Percentiles rank a stretch among this genome's conserved stretches.
Evolutionary conservation across 2,113 vertebrate genomes (phyloP).

Genomic region (Pycnonotus jocosus): DNA sequence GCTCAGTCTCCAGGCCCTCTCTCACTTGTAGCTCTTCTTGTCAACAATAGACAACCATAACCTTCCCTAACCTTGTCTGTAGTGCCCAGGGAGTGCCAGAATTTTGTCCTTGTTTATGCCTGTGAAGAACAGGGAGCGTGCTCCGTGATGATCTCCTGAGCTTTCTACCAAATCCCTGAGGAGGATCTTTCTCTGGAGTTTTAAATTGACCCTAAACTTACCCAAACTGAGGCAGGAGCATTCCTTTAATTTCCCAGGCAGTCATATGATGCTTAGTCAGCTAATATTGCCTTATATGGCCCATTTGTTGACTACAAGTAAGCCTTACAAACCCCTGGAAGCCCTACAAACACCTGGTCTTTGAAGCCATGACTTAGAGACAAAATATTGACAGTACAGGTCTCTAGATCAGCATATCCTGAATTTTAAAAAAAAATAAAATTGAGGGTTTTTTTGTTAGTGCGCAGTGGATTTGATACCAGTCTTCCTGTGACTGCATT

Average conservation of each 20-base stretch:
- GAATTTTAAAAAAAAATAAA: neutral
- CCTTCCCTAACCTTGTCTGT: neutral
- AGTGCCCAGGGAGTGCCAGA: fast-evolving
- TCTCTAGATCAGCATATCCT: neutral
- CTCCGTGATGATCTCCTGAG: neutral
- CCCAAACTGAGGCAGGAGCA: neutral
- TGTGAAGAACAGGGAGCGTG: neutral
- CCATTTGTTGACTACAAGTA: neutral
- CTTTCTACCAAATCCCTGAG: neutral
- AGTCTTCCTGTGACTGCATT: neutral
- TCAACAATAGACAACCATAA: neutral
- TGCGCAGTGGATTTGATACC: neutral
- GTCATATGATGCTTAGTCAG: neutral
- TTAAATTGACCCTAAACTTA: neutral
- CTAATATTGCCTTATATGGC: neutral
- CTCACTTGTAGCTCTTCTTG: neutral
- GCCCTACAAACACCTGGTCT: neutral
- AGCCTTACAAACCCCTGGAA: neutral
- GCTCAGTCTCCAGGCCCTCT: neutral
- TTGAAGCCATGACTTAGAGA: neutral
- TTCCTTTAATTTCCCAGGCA: neutral
- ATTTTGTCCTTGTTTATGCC: neutral
- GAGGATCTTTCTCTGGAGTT: neutral
- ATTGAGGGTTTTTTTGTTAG: fast-evolving
- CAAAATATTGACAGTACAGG: neutral